Evolutionary conservation across 2,113 vertebrate genomes (phyloP), one percentile per base, ranked within the genome.

Genomic region (Sitta europaea): DNA sequence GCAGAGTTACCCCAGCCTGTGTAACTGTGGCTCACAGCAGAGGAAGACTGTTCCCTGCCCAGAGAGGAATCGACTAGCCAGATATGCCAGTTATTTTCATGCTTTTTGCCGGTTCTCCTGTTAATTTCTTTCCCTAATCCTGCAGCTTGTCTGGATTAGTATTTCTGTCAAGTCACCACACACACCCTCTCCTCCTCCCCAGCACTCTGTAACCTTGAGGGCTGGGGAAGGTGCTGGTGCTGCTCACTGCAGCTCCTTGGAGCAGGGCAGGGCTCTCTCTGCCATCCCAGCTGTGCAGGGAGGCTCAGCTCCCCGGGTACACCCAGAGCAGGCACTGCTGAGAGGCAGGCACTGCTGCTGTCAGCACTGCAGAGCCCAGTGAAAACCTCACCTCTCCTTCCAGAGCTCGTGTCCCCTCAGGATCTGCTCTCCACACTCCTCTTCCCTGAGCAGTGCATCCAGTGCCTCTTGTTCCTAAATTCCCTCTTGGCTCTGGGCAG

Each of bases 181-280:
- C 31, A 22, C 18, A 18, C 15, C 35, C 40, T 9, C 38, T 45
- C 29, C 11, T 50, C 78, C 72, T 90, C 57, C 86, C 67, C 67
- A n/a, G 51, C 7, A 3, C 43, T 83, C 50, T 22, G 45, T 94
- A 72, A 94, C 97, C 97, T 97, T 93, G 88, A 92, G 62, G 86
- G 53, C 86, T 63, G 18, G 47, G 65, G 27, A 89, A 57, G 0
- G 48, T 33, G 92, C 23, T 50, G 13, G 28, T 31, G 72, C 88
- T 83, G 82, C 67, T 82, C 28, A 1, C 93, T 80, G 78, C 76
- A 67, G 57, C 66, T 91, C n/a, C 88, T 9, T 12, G 48, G 42
- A 90, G 76, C 62, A 87, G 62, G 59, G 62, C 87, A 75, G 74
- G 48, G 73, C 40, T 75, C 38, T 0, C 24, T 63, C 33, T 71